A percentile compares a stretch with the other conserved stretches of the same genome.
Evolutionary conservation across 2,888 invertebrate species (phyloP).

Genomic region (Aricia artaxerxes): DNA sequence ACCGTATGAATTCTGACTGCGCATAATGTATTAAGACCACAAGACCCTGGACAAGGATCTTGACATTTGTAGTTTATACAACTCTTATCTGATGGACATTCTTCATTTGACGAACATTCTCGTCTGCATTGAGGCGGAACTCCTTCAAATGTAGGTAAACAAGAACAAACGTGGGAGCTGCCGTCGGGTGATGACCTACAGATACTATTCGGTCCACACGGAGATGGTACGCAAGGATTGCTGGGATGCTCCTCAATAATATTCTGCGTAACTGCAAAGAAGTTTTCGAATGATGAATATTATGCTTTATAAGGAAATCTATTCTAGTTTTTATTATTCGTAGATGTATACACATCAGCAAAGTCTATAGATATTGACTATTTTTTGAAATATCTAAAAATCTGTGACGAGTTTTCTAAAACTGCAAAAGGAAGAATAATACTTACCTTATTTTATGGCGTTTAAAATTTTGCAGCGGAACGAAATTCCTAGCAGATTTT

Average conservation of each 20-base stretch:
- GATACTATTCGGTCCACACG: slow-evolving; percentile 87
- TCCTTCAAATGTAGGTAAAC: slow-evolving; percentile 86
- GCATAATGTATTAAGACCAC: slow-evolving; percentile 87
- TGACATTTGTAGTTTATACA: slow-evolving; percentile 88
- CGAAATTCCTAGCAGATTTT: background rate
- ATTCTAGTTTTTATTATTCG: background rate
- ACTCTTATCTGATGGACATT: slow-evolving; percentile 84
- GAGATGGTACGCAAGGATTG: slow-evolving; percentile 71
- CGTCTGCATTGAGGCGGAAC: slow-evolving; percentile 87
- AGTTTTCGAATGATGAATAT: background rate
- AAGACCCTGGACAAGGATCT: slow-evolving; percentile 87
- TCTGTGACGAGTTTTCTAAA: too few relatives aligned
- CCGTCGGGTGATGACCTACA: slow-evolving; percentile 81
- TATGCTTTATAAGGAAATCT: background rate
- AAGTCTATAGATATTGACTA: too few relatives aligned
- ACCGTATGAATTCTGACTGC: slow-evolving; percentile 86
- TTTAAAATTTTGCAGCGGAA: too few relatives aligned
- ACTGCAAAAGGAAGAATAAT: too few relatives aligned
- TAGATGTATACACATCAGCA: too few relatives aligned
- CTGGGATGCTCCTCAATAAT: slow-evolving; percentile 51
- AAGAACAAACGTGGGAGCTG: slow-evolving; percentile 78
- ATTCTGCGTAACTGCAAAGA: slow-evolving; percentile 52
- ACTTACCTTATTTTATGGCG: too few relatives aligned
- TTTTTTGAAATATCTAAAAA: too few relatives aligned
- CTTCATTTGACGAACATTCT: slow-evolving; percentile 87